Evolutionary conservation across 2,113 vertebrate species (phyloP), one percentile per base, ranked within the genome.

Genomic region (Nanger granti): DNA sequence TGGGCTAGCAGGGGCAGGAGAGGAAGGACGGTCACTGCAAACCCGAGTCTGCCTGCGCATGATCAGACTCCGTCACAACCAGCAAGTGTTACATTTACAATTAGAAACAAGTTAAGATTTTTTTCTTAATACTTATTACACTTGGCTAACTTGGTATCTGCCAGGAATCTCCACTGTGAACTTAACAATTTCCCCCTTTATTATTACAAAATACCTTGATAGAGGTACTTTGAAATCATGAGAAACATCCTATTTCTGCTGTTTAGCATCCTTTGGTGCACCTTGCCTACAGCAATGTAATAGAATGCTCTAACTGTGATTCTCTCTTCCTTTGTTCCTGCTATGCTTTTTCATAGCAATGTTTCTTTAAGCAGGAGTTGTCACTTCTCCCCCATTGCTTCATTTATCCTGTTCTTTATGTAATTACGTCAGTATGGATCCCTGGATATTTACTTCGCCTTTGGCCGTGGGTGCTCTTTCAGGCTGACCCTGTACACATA

Each of bases 31-130:
- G 60, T 15, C 52, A 17, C 20, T 20, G 17, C 10, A 22, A 29
- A n/a, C 10, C n/a, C 0, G 0, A 12, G 52, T 89, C 7, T 1
- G 54, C 4, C 7, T 2, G 54, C 2, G 7, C 2, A 17, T 9
- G 34, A 20, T n/a, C 34, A 37, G 80, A 82, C 76, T 62, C 55
- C 24, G 41, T 69, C 12, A 76, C 85, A 69, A 22, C 20, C 29
- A 60, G 20, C 83, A 91, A 82, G 59, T 34, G 52, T n/a, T 11
- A 29, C 4, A 24, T 89, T 41, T 47, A 55, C 52, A 79, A 54
- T 2, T 31, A 87, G 82, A 62, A 94, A 84, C n/a, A 73, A 47
- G 2, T 54, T 7, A 76, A 37, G 24, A 44, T 55, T 60, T 31
- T 4, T 4, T 62, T 55, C 34, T 84, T 86, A 79, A 41, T 4